These are phyloP conservation scores for Drosophila flavopinicola DNA, from an alignment of 2,888 invertebrate genomes.

Conservation along the genomic window DNA sequence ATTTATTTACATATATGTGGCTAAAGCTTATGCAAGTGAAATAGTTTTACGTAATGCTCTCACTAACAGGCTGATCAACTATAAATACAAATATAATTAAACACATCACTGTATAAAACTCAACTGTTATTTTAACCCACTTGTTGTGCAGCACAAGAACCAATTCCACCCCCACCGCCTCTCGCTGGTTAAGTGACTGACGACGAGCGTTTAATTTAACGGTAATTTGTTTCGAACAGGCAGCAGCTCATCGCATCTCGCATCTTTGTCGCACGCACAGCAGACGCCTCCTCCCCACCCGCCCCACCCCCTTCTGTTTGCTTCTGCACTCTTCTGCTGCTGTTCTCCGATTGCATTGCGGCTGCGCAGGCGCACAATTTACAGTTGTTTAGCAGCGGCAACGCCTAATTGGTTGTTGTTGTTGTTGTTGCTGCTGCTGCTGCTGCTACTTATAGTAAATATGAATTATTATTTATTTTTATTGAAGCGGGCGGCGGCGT, in stretches of 20 bases:
- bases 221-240: constrained; percentile 67
- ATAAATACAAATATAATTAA: no score
- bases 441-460: constrained; percentile 64
- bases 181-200: constrained; percentile 46
- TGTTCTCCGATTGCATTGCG: constrained; percentile 35
- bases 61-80: not conserved
- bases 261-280: constrained; percentile 27
- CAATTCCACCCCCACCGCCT: not conserved
- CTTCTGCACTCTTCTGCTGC: constrained; percentile 5
- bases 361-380: constrained; percentile 62
- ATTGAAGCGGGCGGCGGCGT: constrained; percentile 65
- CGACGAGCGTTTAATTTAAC: constrained; percentile 70
- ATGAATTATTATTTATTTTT: constrained; percentile 76
- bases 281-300: not conserved
- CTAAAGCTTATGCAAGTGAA: not conserved
- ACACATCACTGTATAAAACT: no score
- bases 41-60: constrained; percentile 1
- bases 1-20: constrained; percentile 14
- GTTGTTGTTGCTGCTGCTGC: constrained; percentile 30
- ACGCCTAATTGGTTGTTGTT: constrained; percentile 65
- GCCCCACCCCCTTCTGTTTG: not conserved
- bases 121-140: not conserved
- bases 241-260: constrained; percentile 35
- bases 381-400: constrained; percentile 55
- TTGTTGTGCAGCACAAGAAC: not conserved